A percentile compares a stretch with the other conserved stretches of the same genome.
Conservation (phyloP, 1,140 invertebrate genomes). For the Arion vulgaris region DNA sequence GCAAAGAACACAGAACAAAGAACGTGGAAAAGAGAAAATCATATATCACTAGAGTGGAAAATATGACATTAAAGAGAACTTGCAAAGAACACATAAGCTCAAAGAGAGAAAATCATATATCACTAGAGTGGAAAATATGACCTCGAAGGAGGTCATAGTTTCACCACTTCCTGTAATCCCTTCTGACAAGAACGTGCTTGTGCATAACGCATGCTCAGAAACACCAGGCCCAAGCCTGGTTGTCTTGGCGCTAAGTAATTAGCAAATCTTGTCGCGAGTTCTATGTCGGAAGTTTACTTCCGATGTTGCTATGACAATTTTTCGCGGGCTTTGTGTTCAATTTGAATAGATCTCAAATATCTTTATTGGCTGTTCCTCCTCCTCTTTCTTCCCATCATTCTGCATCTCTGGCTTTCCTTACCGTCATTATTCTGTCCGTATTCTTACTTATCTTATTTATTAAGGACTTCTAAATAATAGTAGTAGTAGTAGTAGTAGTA, state of each 20-base stretch:
- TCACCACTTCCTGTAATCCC: background rate
- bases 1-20: too few species aligned
- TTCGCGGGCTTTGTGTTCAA: background rate
- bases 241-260: conserved; percentile 6
- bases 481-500: too few species aligned
- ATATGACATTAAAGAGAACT: too few species aligned
- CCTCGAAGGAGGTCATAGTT: background rate
- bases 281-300: conserved; percentile 6
- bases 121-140: background rate
- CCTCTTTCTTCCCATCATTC: background rate
- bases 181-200: background rate
- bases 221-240: background rate
- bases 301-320: conserved; percentile 14
- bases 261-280: conserved; percentile 11
- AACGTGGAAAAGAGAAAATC: too few species aligned
- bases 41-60: too few species aligned
- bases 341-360: background rate
- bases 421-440: background rate
- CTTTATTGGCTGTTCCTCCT: background rate
- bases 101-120: background rate
- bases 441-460: too few species aligned
- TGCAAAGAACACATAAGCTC: too few species aligned
- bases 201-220: conserved; percentile 6
- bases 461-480: too few species aligned
- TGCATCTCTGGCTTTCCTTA: background rate